Evolutionary conservation across 1,140 invertebrate genomes (phyloP).

Genomic region (Bombus ignitus): DNA sequence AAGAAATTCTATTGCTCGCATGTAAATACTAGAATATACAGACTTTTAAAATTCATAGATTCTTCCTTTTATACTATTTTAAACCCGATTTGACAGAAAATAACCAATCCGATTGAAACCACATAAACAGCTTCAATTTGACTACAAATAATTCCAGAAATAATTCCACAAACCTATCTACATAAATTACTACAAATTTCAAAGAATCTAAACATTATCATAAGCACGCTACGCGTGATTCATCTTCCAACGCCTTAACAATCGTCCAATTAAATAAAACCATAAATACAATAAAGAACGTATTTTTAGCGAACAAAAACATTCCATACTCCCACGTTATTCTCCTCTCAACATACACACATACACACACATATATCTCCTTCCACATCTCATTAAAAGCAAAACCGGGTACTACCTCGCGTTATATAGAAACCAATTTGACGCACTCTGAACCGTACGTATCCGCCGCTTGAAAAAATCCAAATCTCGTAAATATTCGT

Average conservation of each 20-base stretch:
- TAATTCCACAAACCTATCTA: not conserved
- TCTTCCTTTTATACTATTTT: too few species aligned
- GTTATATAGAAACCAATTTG: not conserved
- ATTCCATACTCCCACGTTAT: not conserved
- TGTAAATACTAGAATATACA: not conserved
- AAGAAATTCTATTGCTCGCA: not conserved
- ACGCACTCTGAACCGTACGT: not conserved
- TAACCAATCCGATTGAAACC: too few species aligned
- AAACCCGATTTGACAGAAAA: too few species aligned
- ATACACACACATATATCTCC: not conserved
- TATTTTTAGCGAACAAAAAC: not conserved
- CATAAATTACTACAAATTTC: not conserved
- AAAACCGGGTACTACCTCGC: not conserved
- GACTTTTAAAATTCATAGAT: not conserved
- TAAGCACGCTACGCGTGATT: not conserved
- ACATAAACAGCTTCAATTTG: not conserved
- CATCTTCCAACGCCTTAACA: not conserved
- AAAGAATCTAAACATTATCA: not conserved
- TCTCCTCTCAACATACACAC: not conserved
- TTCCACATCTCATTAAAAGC: not conserved
- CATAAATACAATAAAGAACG: not conserved
- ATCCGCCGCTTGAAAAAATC: not conserved
- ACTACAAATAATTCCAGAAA: not conserved
- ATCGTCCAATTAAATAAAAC: not conserved
- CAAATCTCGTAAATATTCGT: constrained; percentile 11